These are phyloP conservation scores for Nasonia oneida DNA, from an alignment of 2,888 invertebrate species.

Conservation along the genomic window DNA sequence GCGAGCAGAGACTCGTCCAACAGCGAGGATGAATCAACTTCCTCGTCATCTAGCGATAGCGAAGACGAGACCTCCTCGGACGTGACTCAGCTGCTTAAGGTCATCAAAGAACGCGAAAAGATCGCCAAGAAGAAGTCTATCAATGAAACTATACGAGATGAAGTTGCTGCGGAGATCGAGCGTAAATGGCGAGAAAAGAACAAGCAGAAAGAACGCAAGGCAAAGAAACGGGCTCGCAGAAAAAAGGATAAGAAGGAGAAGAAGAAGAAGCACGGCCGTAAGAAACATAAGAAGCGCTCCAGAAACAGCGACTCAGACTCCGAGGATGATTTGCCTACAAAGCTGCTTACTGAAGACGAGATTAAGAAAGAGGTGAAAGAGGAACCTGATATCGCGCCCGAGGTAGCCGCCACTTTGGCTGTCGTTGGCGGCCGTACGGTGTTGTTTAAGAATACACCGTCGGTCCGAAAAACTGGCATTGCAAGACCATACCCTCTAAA, in stretches of 20 bases:
- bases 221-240: conserved; percentile 65
- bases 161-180: conserved; percentile 75
- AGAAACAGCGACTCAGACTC: conserved; percentile 57
- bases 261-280: conserved; percentile 59
- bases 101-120: conserved; percentile 74
- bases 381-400: conserved; percentile 56
- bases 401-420: conserved; percentile 60
- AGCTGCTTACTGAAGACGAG: conserved; percentile 69
- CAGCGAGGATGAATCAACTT: conserved; percentile 52
- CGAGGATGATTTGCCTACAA: conserved; percentile 42
- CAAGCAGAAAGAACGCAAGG: conserved; percentile 68
- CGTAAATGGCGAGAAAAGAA: conserved; percentile 71
- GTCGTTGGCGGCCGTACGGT: conserved; percentile 57
- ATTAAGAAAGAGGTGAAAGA: conserved; percentile 69
- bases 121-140: conserved; percentile 72
- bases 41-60: conserved; percentile 50
- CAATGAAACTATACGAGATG: conserved; percentile 75
- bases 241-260: conserved; percentile 66
- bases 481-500: conserved; percentile 59
- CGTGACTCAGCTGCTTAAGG: conserved; percentile 73
- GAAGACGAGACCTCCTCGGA: conserved; percentile 64
- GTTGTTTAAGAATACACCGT: conserved; percentile 55
- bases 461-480: not conserved
- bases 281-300: conserved; percentile 61
- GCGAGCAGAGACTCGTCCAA: conserved; percentile 47